phyloP scores from a whole-genome alignment of 2,797 vertebrate species.

The Dendrocincla tyrannina region DNA sequence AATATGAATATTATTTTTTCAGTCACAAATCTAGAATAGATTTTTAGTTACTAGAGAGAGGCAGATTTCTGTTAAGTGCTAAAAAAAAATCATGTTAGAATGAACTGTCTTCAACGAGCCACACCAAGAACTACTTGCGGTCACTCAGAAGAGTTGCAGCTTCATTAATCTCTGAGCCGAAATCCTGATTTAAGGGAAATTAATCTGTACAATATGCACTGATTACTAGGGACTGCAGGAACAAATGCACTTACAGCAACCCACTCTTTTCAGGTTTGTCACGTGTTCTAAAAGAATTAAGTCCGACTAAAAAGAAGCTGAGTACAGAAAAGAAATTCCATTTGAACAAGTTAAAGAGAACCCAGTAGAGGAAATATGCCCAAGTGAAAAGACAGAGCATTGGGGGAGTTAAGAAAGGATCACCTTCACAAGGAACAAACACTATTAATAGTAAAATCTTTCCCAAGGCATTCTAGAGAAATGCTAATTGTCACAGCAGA shows the following conservation, averaged over 20 bases:
- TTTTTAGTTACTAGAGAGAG: not conserved
- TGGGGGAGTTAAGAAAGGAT: not conserved
- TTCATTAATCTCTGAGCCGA: not conserved
- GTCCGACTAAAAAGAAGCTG: not conserved
- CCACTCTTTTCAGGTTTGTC: not conserved
- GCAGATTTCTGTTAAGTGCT: not conserved
- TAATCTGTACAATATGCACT: not conserved
- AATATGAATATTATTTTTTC: not conserved
- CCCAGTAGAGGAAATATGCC: not conserved
- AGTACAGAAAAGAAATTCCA: not conserved
- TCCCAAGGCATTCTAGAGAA: not conserved
- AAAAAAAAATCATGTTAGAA: not conserved
- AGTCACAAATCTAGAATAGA: not conserved
- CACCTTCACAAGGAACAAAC: not conserved
- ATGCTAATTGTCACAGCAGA: slow-evolving; percentile 30
- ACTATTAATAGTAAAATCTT: not conserved
- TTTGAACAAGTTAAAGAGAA: not conserved
- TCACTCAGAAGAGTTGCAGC: not conserved
- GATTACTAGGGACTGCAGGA: not conserved
- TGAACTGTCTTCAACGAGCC: not conserved
- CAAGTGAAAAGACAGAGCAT: not conserved
- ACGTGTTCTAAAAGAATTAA: not conserved
- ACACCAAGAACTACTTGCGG: not conserved
- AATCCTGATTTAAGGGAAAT: not conserved
- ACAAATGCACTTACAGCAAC: not conserved